phyloP scores from a whole-genome alignment of 2,113 vertebrate species.

The Gallinago jamesoni region DNA sequence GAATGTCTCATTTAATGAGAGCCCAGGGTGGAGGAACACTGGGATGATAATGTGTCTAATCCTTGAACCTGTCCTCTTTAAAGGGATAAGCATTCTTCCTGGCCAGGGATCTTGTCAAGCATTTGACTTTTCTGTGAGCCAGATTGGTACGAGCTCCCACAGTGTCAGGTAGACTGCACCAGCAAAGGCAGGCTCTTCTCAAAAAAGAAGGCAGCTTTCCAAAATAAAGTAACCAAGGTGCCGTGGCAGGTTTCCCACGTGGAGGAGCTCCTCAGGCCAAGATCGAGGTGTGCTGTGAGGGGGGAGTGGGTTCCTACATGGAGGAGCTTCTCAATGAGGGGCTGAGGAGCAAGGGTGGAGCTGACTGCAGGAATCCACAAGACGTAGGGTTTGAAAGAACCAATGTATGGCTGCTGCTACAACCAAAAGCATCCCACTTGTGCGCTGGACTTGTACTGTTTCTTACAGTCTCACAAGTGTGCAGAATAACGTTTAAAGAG shows the following conservation, averaged over 20 bases:
- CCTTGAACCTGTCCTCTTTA: neutral
- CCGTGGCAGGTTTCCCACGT: neutral
- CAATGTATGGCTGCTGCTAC: neutral
- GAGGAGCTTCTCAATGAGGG: neutral
- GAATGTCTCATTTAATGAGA: neutral
- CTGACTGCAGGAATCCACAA: neutral
- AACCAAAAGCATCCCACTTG: neutral
- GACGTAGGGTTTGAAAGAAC: neutral
- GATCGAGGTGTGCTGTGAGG: neutral
- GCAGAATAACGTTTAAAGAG: neutral
- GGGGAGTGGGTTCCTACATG: neutral
- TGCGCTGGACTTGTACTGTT: neutral
- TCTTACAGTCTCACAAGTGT: neutral
- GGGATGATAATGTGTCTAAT: neutral
- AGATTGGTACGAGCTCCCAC: rapidly evolving
- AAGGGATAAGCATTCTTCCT: neutral
- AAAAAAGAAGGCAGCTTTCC: neutral
- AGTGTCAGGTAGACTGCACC: neutral
- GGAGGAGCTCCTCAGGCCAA: neutral
- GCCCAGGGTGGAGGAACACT: neutral
- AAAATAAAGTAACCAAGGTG: neutral
- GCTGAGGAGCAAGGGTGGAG: neutral
- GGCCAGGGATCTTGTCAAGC: neutral
- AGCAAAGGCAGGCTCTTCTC: neutral
- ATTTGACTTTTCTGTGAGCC: neutral